Base-by-base conservation (phyloP, 2,888 invertebrate genomes). In the Gonocerus acuteangulatus region DNA sequence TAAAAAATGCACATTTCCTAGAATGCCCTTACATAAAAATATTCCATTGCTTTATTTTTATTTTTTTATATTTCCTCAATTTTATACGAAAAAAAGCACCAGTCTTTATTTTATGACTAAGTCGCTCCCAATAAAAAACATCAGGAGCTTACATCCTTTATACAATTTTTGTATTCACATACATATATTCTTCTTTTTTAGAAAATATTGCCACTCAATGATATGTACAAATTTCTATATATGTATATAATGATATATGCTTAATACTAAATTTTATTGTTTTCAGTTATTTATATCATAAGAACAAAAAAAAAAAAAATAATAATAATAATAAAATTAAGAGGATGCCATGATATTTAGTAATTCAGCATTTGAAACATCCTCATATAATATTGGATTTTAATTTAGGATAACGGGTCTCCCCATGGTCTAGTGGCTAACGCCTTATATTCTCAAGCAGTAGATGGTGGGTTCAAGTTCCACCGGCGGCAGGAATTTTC, bases 191-290 rank as follows among this genome's bases (percentile, higher is more conserved):
- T 9, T 39, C n/a, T 39, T 39, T 3, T 2, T 57, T 47, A 57
- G 27, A 57, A 57, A 57, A 47, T 57, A 57, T 57, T 57, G 57
- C 57, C 57, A 57, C 47, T 57, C 45, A 45, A 54, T 57, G 57
- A 57, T 57, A 57, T 57, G 57, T 57, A 57, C 57, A 57, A 27
- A 27, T 56, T 21, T 19, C 36, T 39, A 44, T 49, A 49, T 49
- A n/a, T 23, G 7, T 23, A 23, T 23, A 23, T 23, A 49, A 23
- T 13, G 7, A 9, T 18, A 45, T 45, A 45, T 21, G 15, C 9
- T 27, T 57, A 57, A 19, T 9, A 47, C 27, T 57, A 45, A 18
- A 18, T 47, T 16, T 47, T 47, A 16, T 57, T 36, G 11, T 42
- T 48, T 48, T 15, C 18, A 51, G 32, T 34, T 42, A 36, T 7